Conservation (phyloP, 2,797 vertebrate genomes). For the Coluber constrictor region DNA sequence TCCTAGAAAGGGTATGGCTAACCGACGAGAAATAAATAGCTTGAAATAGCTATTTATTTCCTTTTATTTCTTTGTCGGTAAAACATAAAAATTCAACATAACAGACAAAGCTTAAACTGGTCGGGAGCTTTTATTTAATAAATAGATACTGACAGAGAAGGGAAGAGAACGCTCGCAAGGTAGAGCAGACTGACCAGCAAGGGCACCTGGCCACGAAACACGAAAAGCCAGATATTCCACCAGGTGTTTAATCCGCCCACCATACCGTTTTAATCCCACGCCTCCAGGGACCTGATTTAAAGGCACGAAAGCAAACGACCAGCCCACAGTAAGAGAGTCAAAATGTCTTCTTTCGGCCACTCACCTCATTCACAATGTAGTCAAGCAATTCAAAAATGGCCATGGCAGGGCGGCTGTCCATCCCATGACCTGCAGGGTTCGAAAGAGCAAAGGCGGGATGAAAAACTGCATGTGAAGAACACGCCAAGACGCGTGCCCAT, state of each 20-base stretch:
- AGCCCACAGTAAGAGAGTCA: too few species aligned
- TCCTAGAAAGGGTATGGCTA: too few species aligned
- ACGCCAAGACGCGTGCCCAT: not conserved
- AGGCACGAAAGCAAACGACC: not conserved
- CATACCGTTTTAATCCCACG: not conserved
- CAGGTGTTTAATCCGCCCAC: not conserved
- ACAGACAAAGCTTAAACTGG: not conserved
- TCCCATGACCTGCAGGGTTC: conserved; percentile 78
- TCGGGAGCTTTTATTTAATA: not conserved
- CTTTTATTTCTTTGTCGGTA: too few species aligned
- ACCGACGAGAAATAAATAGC: too few species aligned
- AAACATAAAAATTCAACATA: too few species aligned
- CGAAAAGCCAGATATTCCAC: not conserved
- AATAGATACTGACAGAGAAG: not conserved
- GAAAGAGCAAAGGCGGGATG: not conserved
- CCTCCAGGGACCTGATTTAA: not conserved
- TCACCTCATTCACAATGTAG: conserved; percentile 97
- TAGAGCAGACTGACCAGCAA: not conserved
- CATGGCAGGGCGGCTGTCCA: conserved; percentile 94
- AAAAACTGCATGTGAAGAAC: not conserved
- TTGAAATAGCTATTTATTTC: too few species aligned
- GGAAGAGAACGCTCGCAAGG: not conserved
- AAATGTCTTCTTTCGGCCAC: conserved; percentile 31
- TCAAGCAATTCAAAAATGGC: conserved; percentile 98
- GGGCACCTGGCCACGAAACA: not conserved